These are phyloP conservation scores for Ceratina calcarata DNA, from an alignment of 1,140 invertebrate species.

Conservation along the genomic window DNA sequence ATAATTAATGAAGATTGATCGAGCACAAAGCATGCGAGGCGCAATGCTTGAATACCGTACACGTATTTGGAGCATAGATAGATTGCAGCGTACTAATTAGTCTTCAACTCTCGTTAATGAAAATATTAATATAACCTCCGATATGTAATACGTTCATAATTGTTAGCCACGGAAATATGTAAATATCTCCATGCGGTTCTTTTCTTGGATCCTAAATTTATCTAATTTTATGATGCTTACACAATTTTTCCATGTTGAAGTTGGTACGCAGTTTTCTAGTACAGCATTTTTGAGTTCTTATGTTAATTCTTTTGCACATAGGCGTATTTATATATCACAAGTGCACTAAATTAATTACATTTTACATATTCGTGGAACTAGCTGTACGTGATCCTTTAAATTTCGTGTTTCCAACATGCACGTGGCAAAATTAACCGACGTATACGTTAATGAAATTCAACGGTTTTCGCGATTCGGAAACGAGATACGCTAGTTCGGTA, in stretches of 20 bases:
- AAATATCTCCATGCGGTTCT: too few relatives aligned
- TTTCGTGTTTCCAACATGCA: not conserved
- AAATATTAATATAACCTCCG: conserved; percentile 3
- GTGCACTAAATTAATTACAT: not conserved
- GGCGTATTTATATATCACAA: not conserved
- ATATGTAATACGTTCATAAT: not conserved
- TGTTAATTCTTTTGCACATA: too few relatives aligned
- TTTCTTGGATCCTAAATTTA: too few relatives aligned
- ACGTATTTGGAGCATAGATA: conserved; percentile 35
- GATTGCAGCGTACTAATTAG: conserved; percentile 28
- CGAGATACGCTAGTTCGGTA: not conserved
- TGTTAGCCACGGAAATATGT: not conserved
- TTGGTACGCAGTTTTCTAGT: too few relatives aligned
- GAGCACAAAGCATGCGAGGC: not conserved
- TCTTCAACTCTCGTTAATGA: conserved; percentile 26
- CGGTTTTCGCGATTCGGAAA: not conserved
- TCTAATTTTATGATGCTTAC: too few relatives aligned
- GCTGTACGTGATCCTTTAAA: not conserved
- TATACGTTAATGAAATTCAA: conserved; percentile 3
- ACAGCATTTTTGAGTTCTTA: too few relatives aligned
- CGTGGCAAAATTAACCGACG: not conserved
- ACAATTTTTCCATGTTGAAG: too few relatives aligned
- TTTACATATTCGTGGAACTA: not conserved
- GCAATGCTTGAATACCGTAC: conserved; percentile 15
- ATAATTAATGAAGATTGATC: conserved; percentile 48